These are phyloP conservation scores for Chrysodeixis includens DNA, from an alignment of 2,888 invertebrate genomes.

Conservation along the genomic window DNA sequence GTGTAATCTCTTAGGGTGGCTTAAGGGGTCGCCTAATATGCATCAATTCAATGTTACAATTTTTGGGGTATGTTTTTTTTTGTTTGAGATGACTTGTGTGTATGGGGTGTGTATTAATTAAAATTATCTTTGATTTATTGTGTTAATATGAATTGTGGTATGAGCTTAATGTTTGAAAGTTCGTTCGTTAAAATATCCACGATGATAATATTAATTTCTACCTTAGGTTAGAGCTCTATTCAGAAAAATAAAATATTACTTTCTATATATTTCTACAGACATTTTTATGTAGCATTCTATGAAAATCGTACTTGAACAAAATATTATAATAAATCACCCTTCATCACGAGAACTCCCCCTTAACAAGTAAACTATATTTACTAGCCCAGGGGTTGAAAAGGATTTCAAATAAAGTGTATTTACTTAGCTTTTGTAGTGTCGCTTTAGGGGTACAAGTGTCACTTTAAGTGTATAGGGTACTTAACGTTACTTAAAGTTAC, in stretches of 20 bases:
- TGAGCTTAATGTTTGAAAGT: no score
- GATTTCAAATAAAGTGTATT: constrained; percentile 50
- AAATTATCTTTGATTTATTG: no score
- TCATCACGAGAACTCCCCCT: not conserved
- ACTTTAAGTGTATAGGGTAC: constrained; percentile 24
- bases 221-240: no score
- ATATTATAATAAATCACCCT: not conserved
- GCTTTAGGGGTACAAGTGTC: constrained; percentile 31
- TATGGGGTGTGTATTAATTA: no score
- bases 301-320: no score
- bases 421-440: constrained; percentile 51
- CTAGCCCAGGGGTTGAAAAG: constrained; percentile 15
- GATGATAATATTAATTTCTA: no score
- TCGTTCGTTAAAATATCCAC: no score
- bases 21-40: constrained; percentile 30
- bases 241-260: no score
- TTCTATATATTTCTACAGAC: no score
- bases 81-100: not conserved
- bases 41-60: not conserved
- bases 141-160: no score
- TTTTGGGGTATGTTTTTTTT: not conserved
- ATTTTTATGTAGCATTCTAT: no score
- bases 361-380: constrained; percentile 1
- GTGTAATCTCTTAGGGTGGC: constrained; percentile 60
- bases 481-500: constrained; percentile 15